A percentile compares a stretch with the other conserved stretches of the same genome.
Evolutionary conservation across 2,888 invertebrate species (phyloP).

Genomic region (Mythimna vitellina): DNA sequence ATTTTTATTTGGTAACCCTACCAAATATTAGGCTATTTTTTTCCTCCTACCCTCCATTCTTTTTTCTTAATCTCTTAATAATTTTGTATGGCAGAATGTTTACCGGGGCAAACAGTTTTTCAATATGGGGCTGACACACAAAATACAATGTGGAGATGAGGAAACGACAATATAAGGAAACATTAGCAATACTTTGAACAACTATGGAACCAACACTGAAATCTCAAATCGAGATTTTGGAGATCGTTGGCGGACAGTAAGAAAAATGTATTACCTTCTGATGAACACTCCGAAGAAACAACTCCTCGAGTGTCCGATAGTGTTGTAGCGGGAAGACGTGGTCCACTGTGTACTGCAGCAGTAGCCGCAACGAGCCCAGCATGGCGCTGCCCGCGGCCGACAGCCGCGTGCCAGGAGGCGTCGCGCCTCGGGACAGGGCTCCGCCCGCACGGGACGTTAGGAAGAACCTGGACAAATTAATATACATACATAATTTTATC

Average conservation of each 20-base stretch:
- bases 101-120: too few species aligned
- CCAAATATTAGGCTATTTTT: too few species aligned
- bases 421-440: slow-evolving; percentile 93
- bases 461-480: slow-evolving; percentile 91
- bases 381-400: slow-evolving; percentile 89
- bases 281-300: slow-evolving; percentile 94
- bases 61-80: too few species aligned
- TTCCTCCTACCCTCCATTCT: too few species aligned
- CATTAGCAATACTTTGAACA: too few species aligned
- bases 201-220: too few species aligned
- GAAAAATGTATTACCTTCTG: slow-evolving; percentile 87
- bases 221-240: background rate
- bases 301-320: slow-evolving; percentile 94
- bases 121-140: too few species aligned
- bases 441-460: slow-evolving; percentile 90
- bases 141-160: too few species aligned
- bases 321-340: slow-evolving; percentile 96
- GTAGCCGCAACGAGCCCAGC: slow-evolving; percentile 95
- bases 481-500: background rate
- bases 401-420: slow-evolving; percentile 94
- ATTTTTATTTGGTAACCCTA: too few species aligned
- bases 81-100: too few species aligned
- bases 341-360: slow-evolving; percentile 97
- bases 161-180: too few species aligned
- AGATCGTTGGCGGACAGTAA: background rate